These are phyloP conservation scores for Steromphala cineraria DNA, from an alignment of 2,888 invertebrate genomes.

Conservation along the genomic window DNA sequence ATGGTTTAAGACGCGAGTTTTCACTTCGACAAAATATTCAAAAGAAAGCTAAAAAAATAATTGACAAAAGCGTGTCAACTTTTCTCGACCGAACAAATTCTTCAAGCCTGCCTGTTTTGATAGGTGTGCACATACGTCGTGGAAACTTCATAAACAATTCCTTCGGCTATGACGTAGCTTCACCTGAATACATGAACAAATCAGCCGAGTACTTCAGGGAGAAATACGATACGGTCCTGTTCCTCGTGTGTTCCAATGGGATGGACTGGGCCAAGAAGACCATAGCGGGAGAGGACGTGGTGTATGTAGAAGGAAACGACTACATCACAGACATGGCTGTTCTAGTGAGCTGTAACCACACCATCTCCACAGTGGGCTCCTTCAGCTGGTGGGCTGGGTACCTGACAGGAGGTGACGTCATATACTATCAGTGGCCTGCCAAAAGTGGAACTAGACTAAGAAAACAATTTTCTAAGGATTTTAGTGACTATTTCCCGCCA, in stretches of 20 bases:
- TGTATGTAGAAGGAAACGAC: conserved; percentile 19
- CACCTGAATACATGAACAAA: conserved; percentile 25
- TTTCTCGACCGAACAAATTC: background rate
- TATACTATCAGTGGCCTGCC: conserved; percentile 27
- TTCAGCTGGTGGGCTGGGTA: conserved; percentile 30
- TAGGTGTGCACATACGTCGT: conserved; percentile 36
- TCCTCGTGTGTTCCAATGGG: conserved; percentile 33
- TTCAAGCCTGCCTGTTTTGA: background rate
- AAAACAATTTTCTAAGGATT: background rate
- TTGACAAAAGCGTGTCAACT: background rate
- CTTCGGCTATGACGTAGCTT: conserved; percentile 30
- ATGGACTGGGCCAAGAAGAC: conserved; percentile 25
- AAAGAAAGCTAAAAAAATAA: background rate
- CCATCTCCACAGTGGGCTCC: conserved; percentile 37
- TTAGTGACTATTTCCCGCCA: conserved; percentile 2
- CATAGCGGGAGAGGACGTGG: conserved; percentile 15
- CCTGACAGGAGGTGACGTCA: conserved; percentile 27
- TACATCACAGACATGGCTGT: conserved; percentile 32
- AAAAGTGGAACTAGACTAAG: background rate
- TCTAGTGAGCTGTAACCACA: conserved; percentile 36
- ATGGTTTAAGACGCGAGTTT: conserved; percentile 17
- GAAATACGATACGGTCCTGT: conserved; percentile 27
- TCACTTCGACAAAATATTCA: background rate
- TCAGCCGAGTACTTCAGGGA: conserved; percentile 30
- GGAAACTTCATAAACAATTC: conserved; percentile 20